Percentiles rank a stretch among this genome's conserved stretches.
These are phyloP conservation scores for Coregonus ussuriensis DNA, from an alignment of 2,797 vertebrate genomes.

Conservation along the genomic window DNA sequence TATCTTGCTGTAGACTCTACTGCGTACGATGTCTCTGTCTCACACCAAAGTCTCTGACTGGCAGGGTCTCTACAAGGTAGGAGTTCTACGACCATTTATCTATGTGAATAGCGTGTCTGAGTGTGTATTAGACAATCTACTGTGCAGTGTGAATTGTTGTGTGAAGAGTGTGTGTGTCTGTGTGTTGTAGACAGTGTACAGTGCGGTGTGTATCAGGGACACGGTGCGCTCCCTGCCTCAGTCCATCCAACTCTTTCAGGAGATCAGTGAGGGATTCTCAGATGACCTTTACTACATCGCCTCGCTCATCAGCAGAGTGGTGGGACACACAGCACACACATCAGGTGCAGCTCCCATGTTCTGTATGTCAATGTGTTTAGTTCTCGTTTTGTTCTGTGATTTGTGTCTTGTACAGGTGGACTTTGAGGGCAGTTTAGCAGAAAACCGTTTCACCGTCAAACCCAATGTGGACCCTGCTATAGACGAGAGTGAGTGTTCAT, in stretches of 20 bases:
- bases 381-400: conserved; percentile 1
- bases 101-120: conserved; percentile 5
- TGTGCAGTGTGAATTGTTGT: not conserved
- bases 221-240: conserved; percentile 84
- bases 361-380: not conserved
- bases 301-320: too few species aligned
- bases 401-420: conserved; percentile 78
- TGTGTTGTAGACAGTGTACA: conserved; percentile 81
- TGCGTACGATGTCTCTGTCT: conserved; percentile 90
- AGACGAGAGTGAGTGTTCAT: conserved; percentile 82
- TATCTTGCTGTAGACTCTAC: conserved; percentile 77
- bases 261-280: conserved; percentile 84
- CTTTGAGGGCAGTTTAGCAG: conserved; percentile 86
- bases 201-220: conserved; percentile 89
- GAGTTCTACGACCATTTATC: conserved; percentile 6
- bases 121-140: not conserved
- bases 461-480: conserved; percentile 88
- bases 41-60: conserved; percentile 90
- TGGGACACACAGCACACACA: too few species aligned
- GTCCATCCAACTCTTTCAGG: conserved; percentile 85
- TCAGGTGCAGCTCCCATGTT: conserved; percentile 2
- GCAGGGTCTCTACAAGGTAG: conserved; percentile 92
- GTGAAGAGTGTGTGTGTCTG: not conserved
- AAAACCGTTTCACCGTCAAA: conserved; percentile 88
- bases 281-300: conserved; percentile 82